These are phyloP conservation scores for Holacanthus passer DNA, from an alignment of 2,113 vertebrate genomes.

Conservation along the genomic window DNA sequence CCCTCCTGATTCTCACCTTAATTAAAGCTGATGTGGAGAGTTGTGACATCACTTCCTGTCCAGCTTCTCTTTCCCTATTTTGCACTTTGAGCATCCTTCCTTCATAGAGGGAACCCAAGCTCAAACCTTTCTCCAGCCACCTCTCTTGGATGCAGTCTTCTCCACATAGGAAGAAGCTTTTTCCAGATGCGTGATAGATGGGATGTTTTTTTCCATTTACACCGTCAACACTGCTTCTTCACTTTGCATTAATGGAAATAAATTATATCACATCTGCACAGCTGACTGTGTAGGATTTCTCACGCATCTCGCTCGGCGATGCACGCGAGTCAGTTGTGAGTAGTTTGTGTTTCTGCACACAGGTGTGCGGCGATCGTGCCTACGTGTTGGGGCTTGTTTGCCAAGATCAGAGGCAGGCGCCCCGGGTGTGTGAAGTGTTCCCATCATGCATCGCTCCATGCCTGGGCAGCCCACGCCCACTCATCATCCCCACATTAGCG, in stretches of 20 bases:
- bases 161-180: background rate
- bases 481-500: slow-evolving; percentile 79
- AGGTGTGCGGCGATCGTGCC: slow-evolving; percentile 25
- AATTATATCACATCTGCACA: slow-evolving; percentile 29
- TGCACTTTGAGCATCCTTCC: too few relatives aligned
- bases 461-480: slow-evolving; percentile 74
- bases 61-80: too few relatives aligned
- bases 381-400: slow-evolving; percentile 63
- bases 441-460: slow-evolving; percentile 75
- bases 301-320: background rate
- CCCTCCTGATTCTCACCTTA: background rate
- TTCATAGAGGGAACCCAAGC: too few relatives aligned
- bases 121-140: too few relatives aligned
- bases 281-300: slow-evolving; percentile 18
- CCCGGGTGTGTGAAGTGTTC: slow-evolving; percentile 76
- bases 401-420: slow-evolving; percentile 72
- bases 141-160: background rate
- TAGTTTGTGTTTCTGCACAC: slow-evolving; percentile 29
- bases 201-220: background rate
- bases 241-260: slow-evolving; percentile 52
- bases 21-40: slow-evolving; percentile 1
- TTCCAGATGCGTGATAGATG: slow-evolving; percentile 41
- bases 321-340: background rate
- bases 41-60: background rate
- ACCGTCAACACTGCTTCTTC: background rate